A percentile compares a stretch with the other conserved stretches of the same genome.
These are phyloP conservation scores for Cephalopterus ornatus DNA, from an alignment of 2,113 vertebrate genomes.

Conservation along the genomic window DNA sequence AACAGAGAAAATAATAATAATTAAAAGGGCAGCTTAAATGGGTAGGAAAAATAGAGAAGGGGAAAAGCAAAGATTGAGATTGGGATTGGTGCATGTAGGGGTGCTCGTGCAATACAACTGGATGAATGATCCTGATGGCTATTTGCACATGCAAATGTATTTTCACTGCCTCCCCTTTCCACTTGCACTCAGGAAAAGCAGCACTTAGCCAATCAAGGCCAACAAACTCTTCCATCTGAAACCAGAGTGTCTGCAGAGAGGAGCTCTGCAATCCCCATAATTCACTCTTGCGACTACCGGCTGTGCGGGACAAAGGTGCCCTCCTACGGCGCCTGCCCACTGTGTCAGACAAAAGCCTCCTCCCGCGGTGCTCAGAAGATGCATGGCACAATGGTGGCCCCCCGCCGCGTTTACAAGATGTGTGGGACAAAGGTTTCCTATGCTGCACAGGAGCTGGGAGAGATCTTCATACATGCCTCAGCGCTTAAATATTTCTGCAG, in stretches of 20 bases:
- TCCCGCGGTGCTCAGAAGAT: conserved; percentile 1
- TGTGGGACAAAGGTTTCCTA: conserved; percentile 46
- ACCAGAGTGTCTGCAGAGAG: fast-evolving
- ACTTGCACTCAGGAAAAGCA: background rate
- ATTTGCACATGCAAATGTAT: fast-evolving
- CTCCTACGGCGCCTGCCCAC: background rate
- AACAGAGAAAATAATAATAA: background rate
- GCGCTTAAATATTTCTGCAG: background rate
- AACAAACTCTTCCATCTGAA: background rate
- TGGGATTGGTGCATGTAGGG: background rate
- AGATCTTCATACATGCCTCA: background rate
- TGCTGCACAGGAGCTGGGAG: background rate
- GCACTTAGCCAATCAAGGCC: background rate
- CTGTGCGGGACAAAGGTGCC: conserved; percentile 32
- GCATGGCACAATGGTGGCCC: background rate
- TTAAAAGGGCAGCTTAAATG: background rate
- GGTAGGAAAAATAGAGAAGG: background rate
- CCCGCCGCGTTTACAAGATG: background rate
- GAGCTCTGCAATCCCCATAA: background rate
- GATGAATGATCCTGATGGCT: fast-evolving
- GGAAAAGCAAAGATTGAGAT: background rate
- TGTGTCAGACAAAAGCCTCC: conserved; percentile 29
- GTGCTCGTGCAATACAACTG: fast-evolving
- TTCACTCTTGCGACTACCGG: background rate
- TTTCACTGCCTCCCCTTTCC: background rate